Evolutionary conservation across 2,113 vertebrate species (phyloP), one percentile per base, ranked within the genome.

Genomic region (Ageneiosus marmoratus): DNA sequence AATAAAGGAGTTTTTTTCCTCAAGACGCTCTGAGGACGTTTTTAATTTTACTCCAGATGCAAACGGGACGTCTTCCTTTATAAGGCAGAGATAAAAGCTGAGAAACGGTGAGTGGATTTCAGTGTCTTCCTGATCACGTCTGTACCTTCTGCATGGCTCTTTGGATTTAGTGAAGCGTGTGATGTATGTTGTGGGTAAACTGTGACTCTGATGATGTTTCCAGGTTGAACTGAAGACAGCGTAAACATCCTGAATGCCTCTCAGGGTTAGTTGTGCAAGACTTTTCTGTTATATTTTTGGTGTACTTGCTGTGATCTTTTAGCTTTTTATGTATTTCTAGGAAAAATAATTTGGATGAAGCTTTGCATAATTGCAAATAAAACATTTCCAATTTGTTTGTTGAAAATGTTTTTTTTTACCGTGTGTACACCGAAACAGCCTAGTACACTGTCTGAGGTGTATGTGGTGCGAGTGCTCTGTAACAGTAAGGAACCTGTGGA

Each of bases 231-330:
- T 55, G 84, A 86, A 84, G 84, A 85, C 27, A 27, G 83, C 86
- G 80, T 84, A 72, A 51, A 62, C 41, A n/a, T 87, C 77, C 75
- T 83, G 65, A 84, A 86, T 82, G 79, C 83, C 65, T 77, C 80
- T 27, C 83, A 87, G 84, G 88, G 88, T 89, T 89, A 89, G 84
- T 87, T 82, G 77, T 84, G 32, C 56, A 85, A 82, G 79, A 87
- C 65, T 74, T 80, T 85, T 62, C 8, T 73, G 29, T 76, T 80
- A 69, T 69, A 44, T 63, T 6, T 63, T 84, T 41, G 46, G 37
- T 77, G 48, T 46, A 44, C 29, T 74, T 50, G 44, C n/a, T 73
- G 1, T 65, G 27, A 34, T 80, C 9, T 29, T 0, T 53, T 70
- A 46, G 44, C 24, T 74, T 85, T 48, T 41, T 41, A 3, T 83